phyloP scores from a whole-genome alignment of 2,888 invertebrate species.

The Polymixis lichenea region DNA sequence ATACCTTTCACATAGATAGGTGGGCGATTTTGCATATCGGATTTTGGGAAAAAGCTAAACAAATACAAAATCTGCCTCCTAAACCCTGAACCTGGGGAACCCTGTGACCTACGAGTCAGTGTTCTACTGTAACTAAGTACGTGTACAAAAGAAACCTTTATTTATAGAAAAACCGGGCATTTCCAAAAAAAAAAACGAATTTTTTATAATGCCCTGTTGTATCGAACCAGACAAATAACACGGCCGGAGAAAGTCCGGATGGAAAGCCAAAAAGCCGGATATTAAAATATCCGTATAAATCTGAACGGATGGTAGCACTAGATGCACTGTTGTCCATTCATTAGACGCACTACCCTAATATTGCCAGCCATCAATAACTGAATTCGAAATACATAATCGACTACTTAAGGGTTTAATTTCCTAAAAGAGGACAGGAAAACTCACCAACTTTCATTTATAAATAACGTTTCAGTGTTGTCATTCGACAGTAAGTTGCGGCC shows the following conservation, averaged over 20 bases:
- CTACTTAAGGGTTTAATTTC: too few relatives aligned
- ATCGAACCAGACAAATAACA: background rate
- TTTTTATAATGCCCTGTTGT: too few relatives aligned
- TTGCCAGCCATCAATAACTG: background rate
- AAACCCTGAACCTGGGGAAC: too few relatives aligned
- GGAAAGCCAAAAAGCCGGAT: background rate
- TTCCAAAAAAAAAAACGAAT: too few relatives aligned
- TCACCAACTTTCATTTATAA: background rate
- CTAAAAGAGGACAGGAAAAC: background rate
- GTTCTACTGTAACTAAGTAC: too few relatives aligned
- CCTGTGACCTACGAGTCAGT: too few relatives aligned
- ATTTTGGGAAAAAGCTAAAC: too few relatives aligned
- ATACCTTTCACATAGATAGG: too few relatives aligned
- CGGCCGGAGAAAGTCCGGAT: background rate
- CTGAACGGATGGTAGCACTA: background rate
- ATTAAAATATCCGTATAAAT: too few relatives aligned
- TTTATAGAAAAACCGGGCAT: background rate
- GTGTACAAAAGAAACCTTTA: too few relatives aligned
- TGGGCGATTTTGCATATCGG: too few relatives aligned
- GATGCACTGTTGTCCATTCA: background rate
- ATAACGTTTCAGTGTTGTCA: background rate
- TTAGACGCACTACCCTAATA: background rate
- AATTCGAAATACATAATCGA: background rate
- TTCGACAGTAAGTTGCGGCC: background rate
- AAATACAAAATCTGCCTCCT: too few relatives aligned